These are phyloP conservation scores for Oscheius sp. DNA, from an alignment of 2,888 invertebrate genomes.

Conservation along the genomic window DNA sequence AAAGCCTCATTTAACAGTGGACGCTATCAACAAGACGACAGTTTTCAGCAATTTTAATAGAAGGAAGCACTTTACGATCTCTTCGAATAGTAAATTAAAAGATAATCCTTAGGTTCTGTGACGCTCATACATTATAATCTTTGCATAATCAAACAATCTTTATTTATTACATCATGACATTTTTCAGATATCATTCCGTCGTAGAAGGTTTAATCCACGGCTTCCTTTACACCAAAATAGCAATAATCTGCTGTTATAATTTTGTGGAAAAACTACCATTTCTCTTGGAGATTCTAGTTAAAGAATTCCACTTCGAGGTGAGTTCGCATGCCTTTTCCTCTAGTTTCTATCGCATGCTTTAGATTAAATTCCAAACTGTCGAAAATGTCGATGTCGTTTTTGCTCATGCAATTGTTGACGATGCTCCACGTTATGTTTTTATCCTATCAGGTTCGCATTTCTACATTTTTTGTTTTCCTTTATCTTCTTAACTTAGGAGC, in stretches of 20 bases:
- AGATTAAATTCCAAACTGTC: constrained; percentile 10
- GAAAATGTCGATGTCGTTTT: constrained; percentile 10
- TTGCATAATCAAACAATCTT: no score
- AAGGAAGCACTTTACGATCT: no score
- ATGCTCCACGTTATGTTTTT: constrained; percentile 8
- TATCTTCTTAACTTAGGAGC: no score
- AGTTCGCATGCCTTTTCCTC: neutral
- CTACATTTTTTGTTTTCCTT: no score
- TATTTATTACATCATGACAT: no score
- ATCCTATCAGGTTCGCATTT: neutral
- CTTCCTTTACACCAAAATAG: constrained; percentile 14
- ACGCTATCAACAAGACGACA: no score
- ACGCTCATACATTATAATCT: no score
- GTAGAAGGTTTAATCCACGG: constrained; percentile 23
- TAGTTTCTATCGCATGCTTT: neutral
- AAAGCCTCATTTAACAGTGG: no score
- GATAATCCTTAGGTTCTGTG: no score
- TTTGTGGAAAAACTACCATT: neutral
- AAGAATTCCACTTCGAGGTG: constrained; percentile 9
- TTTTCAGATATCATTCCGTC: constrained; percentile 6
- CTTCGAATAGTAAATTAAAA: no score
- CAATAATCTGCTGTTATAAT: neutral
- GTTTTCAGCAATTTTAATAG: no score
- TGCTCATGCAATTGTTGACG: constrained; percentile 9
- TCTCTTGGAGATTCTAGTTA: constrained; percentile 1